Evolutionary conservation across 2,797 vertebrate genomes (phyloP).

Genomic region (Etheostoma perlongum): DNA sequence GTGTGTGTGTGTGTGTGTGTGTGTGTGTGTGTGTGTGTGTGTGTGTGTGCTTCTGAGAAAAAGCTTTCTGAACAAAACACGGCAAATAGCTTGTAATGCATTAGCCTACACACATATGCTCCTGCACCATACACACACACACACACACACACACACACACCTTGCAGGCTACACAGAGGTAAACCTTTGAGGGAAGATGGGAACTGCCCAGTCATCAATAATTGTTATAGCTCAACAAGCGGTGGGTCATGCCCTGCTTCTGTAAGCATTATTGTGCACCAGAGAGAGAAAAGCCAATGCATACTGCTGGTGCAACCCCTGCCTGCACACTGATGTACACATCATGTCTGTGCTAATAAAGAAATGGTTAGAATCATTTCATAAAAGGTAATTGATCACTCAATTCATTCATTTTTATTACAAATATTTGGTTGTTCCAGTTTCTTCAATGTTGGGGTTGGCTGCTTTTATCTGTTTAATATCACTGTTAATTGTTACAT

Average conservation of each 20-base stretch:
- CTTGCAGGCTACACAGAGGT: slow-evolving; percentile 50
- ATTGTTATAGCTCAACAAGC: slow-evolving; percentile 76
- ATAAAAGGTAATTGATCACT: not conserved
- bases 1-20: slow-evolving; percentile 14
- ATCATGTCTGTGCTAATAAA: not conserved
- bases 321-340: slow-evolving; percentile 31
- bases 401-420: not conserved
- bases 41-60: slow-evolving; percentile 9
- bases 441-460: not conserved
- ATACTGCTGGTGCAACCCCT: slow-evolving; percentile 43
- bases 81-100: slow-evolving; percentile 10
- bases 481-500: not conserved
- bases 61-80: slow-evolving; percentile 35
- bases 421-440: not conserved
- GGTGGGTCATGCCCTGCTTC: slow-evolving; percentile 76
- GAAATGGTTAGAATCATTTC: not conserved
- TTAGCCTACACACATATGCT: slow-evolving; percentile 8
- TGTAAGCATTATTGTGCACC: slow-evolving; percentile 72
- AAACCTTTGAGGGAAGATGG: slow-evolving; percentile 45
- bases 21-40: slow-evolving; percentile 25
- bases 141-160: slow-evolving; percentile 29
- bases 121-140: slow-evolving; percentile 1
- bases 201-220: slow-evolving; percentile 79
- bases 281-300: slow-evolving; percentile 40
- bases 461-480: not conserved